Evolutionary conservation across 2,113 vertebrate species (phyloP), one percentile per base, ranked within the genome.

Genomic region (Podiceps cristatus): DNA sequence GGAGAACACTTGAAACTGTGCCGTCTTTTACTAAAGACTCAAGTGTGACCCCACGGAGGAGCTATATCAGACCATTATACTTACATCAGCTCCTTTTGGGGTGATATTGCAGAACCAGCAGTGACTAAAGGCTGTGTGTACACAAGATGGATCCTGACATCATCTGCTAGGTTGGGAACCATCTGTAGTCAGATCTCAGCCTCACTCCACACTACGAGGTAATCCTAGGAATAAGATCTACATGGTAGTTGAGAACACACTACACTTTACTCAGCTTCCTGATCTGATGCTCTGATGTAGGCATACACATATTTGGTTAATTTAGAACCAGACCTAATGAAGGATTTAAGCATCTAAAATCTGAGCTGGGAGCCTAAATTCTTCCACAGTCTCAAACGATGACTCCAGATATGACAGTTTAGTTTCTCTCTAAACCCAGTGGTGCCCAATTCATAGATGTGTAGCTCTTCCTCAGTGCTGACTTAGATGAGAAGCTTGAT

Each of bases 131-230:
- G 14, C 7, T 71, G 20, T 60, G 27, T 27, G 16, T 16, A 47
- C 0, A 1, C 2, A 0, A n/a, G 40, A 67, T 20, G 33, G 19
- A 47, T 62, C 27, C 33, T 69, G 40, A 66, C 20, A 33, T 55
- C 11, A 66, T 29, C 37, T 74, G 6, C 56, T 37, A 67, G 2
- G 5, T 18, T 66, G 50, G 17, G 22, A 93, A 56, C 8, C 29
- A 53, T 58, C 29, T 47, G 23, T 23, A 56, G 29, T n/a, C 18
- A 72, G 14, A 24, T 52, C 18, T 84, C 25, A 44, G 17, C 52
- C 63, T 58, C 18, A 27, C 6, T 87, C 29, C n/a, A 71, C 5
- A 9, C 20, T 64, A 8, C 18, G 40, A 35, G 68, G 13, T 40
- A 79, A 45, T 69, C 11, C 20, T 50, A 45, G 40, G 9, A 64